Evolutionary conservation across 2,113 vertebrate genomes (phyloP).

Genomic region (Stegostoma tigrinum): DNA sequence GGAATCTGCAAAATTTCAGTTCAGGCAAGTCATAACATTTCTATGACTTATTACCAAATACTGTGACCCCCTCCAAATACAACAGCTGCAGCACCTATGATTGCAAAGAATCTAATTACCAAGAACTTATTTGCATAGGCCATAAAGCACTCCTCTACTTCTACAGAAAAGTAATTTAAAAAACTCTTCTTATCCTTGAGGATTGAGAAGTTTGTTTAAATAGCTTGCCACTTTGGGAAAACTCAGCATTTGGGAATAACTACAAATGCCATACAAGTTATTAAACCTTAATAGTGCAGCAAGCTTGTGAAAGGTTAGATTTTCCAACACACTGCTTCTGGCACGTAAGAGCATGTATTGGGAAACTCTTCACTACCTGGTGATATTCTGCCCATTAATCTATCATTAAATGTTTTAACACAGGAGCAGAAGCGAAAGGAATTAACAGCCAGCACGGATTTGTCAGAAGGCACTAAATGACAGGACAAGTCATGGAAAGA

Average conservation of each 20-base stretch:
- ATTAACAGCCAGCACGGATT: neutral
- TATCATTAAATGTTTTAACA: neutral
- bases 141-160: neutral
- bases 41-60: neutral
- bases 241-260: neutral
- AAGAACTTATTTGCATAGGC: neutral
- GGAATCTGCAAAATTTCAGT: neutral
- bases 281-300: neutral
- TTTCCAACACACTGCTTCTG: neutral
- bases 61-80: neutral
- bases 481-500: neutral
- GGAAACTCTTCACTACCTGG: neutral
- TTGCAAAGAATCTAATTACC: neutral
- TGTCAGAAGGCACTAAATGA: neutral
- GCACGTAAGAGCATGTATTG: neutral
- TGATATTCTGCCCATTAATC: neutral
- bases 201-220: neutral
- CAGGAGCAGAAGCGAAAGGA: neutral
- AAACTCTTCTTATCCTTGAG: neutral
- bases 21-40: neutral
- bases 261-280: neutral
- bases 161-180: neutral
- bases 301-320: neutral
- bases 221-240: neutral
- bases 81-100: neutral